Percentiles rank a stretch among this genome's conserved stretches.
These are phyloP conservation scores for Cepphus grylle DNA, from an alignment of 2,113 vertebrate species.

Conservation along the genomic window DNA sequence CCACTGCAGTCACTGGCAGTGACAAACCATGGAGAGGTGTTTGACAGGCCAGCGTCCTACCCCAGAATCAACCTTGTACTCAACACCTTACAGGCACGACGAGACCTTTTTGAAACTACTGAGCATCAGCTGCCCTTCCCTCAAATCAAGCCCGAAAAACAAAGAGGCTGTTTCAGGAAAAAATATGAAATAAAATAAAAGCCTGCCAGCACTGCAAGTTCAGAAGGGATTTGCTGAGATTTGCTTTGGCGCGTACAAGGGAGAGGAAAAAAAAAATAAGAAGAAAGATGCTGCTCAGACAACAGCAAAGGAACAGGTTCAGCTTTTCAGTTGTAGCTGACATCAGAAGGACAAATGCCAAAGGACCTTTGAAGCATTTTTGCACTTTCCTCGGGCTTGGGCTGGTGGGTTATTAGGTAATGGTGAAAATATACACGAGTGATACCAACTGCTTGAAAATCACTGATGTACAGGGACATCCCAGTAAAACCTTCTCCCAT, in stretches of 20 bases:
- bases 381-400: neutral
- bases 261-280: neutral
- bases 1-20: neutral
- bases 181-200: neutral
- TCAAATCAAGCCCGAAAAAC: neutral
- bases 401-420: neutral
- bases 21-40: neutral
- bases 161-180: neutral
- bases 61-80: neutral
- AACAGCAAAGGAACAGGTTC: neutral
- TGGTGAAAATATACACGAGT: rapidly evolving
- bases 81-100: too few relatives aligned
- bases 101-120: neutral
- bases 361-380: neutral
- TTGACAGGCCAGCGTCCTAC: neutral
- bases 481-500: neutral
- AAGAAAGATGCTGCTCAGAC: neutral
- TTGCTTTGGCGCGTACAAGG: neutral
- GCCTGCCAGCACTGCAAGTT: neutral
- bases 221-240: neutral
- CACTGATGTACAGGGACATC: neutral
- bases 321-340: neutral
- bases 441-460: neutral
- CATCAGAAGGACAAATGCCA: neutral
- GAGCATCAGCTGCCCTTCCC: neutral